phyloP scores from a whole-genome alignment of 2,113 vertebrate species.

The Plotosus lineatus region DNA sequence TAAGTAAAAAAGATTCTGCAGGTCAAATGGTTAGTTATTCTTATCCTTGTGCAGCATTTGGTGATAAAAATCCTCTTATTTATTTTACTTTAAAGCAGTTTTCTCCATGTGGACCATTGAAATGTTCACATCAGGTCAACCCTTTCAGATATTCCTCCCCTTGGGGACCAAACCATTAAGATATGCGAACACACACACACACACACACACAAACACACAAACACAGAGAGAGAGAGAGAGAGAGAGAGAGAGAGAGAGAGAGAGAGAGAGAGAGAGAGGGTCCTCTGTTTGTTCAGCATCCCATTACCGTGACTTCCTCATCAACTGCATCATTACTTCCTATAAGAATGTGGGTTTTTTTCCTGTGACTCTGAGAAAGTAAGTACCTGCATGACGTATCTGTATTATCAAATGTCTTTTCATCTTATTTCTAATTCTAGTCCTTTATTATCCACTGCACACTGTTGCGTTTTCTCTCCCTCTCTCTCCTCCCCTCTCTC shows the following conservation, averaged over 20 bases:
- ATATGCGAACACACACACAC: neutral
- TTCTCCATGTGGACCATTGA: too few relatives aligned
- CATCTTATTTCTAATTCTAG: neutral
- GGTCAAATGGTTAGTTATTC: neutral
- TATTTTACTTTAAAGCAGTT: too few relatives aligned
- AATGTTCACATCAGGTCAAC: too few relatives aligned
- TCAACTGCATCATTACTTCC: conserved; percentile 3
- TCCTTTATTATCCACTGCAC: neutral
- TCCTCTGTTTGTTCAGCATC: conserved; percentile 1
- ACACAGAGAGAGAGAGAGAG: too few relatives aligned
- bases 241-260: too few relatives aligned
- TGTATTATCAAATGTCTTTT: neutral
- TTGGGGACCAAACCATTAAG: too few relatives aligned
- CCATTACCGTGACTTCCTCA: conserved; percentile 1
- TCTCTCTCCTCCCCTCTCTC: neutral
- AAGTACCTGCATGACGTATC: neutral
- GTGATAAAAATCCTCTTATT: too few relatives aligned
- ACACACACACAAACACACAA: neutral
- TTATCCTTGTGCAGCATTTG: neutral
- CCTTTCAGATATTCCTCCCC: too few relatives aligned
- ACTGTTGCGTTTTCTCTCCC: too few relatives aligned
- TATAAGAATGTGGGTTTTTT: neutral
- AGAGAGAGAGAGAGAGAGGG: too few relatives aligned
- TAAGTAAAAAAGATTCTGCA: too few relatives aligned
- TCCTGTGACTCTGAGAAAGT: neutral